Base-by-base conservation (phyloP, 2,113 vertebrate species). In the Callospermophilus lateralis region DNA sequence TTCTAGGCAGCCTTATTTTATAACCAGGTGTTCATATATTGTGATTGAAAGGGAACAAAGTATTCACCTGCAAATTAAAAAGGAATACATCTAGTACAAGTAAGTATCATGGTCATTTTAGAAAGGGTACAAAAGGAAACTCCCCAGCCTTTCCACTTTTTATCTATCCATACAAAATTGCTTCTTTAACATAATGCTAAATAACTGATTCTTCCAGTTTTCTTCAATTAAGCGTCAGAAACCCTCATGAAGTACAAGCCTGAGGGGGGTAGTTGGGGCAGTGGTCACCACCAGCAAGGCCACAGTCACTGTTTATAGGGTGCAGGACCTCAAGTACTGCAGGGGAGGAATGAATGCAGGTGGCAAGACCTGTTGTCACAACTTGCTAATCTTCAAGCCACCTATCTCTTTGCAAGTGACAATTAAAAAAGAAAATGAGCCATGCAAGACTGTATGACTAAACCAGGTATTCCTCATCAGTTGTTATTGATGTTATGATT, bases 401-500 rank as follows among this genome's bases (percentile, higher is more conserved):
- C 92, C 32, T 58, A 0, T 73, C 26, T 93, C 15, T 76, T 80
- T 63, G 11, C 26, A 34, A 61, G 32, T 72, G 91, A 63, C 63
- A 73, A 32, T 83, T 48, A 45, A 17, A 67, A 81, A 88, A 39
- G 39, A 95, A 92, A 58, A 15, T 15, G 2, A 2, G 4, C 37
- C 5, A 34, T 3, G 70, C 22, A 13, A 72, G 26, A 24, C 48
- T 53, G 28, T 74, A 37, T 42, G 45, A 53, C 58, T 63, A 53
- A 73, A 77, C 55, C 67, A 72, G 32, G 30, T 45, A 6, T 70
- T 61, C 34, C 26, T 65, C 1, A 3, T 55, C n/a, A 70, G 37
- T 70, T 77, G 3, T 93, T 95, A 42, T 70, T 74, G 67, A 77
- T 92, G 26, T 68, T 89, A 30, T 20, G 37, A n/a, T 96, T 68